Evolutionary conservation across 2,888 invertebrate genomes (phyloP), one percentile per base, ranked within the genome.

Genomic region (Chloroclystis v-ata): DNA sequence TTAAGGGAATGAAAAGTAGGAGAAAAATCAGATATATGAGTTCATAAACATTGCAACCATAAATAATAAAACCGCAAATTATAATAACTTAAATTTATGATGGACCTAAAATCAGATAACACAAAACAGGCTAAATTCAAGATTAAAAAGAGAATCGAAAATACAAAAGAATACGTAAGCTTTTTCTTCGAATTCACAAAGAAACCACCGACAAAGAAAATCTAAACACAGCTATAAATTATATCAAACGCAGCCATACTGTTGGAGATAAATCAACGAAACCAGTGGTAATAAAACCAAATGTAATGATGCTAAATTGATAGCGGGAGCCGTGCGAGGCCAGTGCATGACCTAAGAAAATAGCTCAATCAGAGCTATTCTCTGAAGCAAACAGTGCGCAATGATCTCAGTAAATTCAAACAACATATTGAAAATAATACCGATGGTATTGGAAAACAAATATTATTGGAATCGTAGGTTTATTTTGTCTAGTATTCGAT

Each of bases 281-380:
- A 49, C 54, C 56, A 35, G 43, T 43, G 44, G 49, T 47, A 49
- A 43, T 59, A 65, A 60, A 62, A 60, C 45, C 52, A 55, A 30
- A 54, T 56, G 49, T 65, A 67, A 67, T 61, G 64, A 67, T 57
- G 50, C 54, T 57, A 62, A 67, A 71, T 68, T 65, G 68, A 67
- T 59, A 58, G 58, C 56, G 62, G 63, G 56, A 56, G 58, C 56
- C 59, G 56, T 62, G 49, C 51, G 54, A 54, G 47, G 56, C 47
- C 47, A 56, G 56, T 54, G 61, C 32, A 28, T 39, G 45, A 45
- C 45, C 38, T 32, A 20, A 35, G 35, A 33, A 40, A 44, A 49
- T 44, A 30, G 44, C 43, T 49, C 44, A 32, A 44, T 49, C 32
- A 44, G 16, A 26, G 37, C 28, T 38, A 13, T 14, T 33, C 20